Evolutionary conservation across 2,797 vertebrate species (phyloP), one percentile per base, ranked within the genome.

Genomic region (Aulostomus chinensis): DNA sequence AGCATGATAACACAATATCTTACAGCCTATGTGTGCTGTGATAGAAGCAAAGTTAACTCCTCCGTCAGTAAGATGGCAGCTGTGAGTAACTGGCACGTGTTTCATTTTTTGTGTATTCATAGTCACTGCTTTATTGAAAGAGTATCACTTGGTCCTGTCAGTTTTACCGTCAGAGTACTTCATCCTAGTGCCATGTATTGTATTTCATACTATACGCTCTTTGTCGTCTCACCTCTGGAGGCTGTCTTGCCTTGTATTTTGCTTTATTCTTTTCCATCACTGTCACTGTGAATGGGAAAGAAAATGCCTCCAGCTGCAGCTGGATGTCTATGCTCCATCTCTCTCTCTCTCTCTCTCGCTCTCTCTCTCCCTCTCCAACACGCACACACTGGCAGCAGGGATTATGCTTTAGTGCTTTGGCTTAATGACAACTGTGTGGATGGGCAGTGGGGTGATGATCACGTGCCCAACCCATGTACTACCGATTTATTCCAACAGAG

Each of bases 401-500:
- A 85, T 88, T 82, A 86, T 56, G 62, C 49, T 55, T 73, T 66
- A 69, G 73, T 78, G 77, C 68, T 80, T 54, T 55, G 63, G 60
- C 42, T 81, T 80, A 78, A 74, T 81, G 73, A 76, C 13, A 65
- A 56, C 43, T 60, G n/a, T 29, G 38, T 35, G 45, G 52, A 37
- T 62, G 63, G 66, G 50, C 34, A 32, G 59, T 57, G 58, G 56
- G 58, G 58, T 33, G 46, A 52, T 16, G 35, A 50, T 79, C 78
- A 80, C 67, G 20, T 75, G 67, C 59, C 52, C 51, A 59, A 3
- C 46, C 49, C 58, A 58, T 88, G 88, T 76, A 88, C 47, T 90
- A 78, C 84, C 59, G 2, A 35, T 67, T 55, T 68, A 4, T 25
- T 77, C 88, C 90, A 80, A 80, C 58, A 90, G 90, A 90, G 89